Base-by-base conservation (phyloP, 2,797 vertebrate species). In the Channa striata region DNA sequence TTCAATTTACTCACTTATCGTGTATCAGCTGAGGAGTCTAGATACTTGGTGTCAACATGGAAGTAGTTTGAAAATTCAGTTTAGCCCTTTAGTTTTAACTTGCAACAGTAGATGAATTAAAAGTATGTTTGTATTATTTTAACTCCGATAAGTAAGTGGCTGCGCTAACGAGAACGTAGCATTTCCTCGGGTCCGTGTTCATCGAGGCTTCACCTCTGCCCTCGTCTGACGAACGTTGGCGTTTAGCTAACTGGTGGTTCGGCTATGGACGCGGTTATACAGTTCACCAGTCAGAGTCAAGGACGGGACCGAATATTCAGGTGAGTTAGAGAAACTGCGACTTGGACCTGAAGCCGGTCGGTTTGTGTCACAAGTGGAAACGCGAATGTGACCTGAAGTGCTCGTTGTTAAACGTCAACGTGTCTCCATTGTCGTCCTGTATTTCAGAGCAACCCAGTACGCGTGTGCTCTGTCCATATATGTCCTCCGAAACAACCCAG, bases 221-320 rank as follows among this genome's bases (percentile, higher is more conserved):
- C 30, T 36, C 4, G 11, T n/a, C 12, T 8, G 11, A 47, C 44
- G 19, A 44, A n/a, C 43, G 25, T 39, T n/a, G n/a, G n/a, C n/a
- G n/a, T n/a, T n/a, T 0, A 2, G 53, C 51, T 19, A 21, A 58
- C 59, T 20, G 58, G 84, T 0, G 11, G 6, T n/a, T 42, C 6
- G 19, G 48, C 5, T 48, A 98, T 99, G 97, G 96, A 98, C 49
- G 62, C 87, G 2, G 92, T 96, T 46, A 88, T 91, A 17, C 91
- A 90, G 47, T 91, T 98, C 73, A 93, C 93, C 30, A 95, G 87
- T 88, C 96, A 97, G 78, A 96, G 92, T 59, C 97, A 96, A 83
- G 97, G 97, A 59, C 95, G 96, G 61, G 97, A 98, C 72, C 95
- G 95, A 8, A 71, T 98, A 67, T 96, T 97, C 85, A 95, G 97